Base-by-base conservation (phyloP, 1,140 invertebrate genomes). In the Drosophila malerkotliana region DNA sequence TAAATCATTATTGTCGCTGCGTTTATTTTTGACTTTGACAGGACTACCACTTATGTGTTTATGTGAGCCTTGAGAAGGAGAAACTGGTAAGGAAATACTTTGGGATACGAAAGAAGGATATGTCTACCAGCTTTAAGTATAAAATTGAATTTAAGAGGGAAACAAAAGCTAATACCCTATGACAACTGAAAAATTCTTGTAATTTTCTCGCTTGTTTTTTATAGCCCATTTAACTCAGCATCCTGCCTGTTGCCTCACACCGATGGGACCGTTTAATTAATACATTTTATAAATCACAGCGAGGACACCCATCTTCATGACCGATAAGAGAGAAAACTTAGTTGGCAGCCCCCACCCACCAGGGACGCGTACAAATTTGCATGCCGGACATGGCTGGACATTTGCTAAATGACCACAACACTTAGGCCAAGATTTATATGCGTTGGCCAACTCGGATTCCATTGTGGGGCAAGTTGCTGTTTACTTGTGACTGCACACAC, bases 321-420 rank as follows among this genome's bases (percentile, higher is more conserved):
- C 49, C 66, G 47, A 67, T 52, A 77, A 72, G 44, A 53, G 21
- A 47, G 56, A 52, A 44, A 62, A 62, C 59, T 79, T 67, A 49
- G 51, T 55, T 58, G 21, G 37, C 37, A 9, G 39, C 24, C 37
- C 56, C 47, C 44, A 53, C 10, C 28, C 60, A 37, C 21, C 4
- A 5, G 24, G 15, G 39, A 66, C 54, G 60, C 54, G 52, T 58
- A 76, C 75, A 79, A 82, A 87, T 88, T 83, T 83, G 66, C 63
- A 76, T 88, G 83, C 82, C 78, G 82, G 81, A 85, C 81, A 81
- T 76, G 15, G 80, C 54, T 66, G 79, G 79, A 79, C 79, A 83
- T 88, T 88, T 83, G 79, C 83, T 88, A 88, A 88, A 88, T 88
- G 83, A 74, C 83, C 83, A 88, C 82, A 87, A 87, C 83, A 88